Evolutionary conservation across 2,113 vertebrate species (phyloP), one percentile per base, ranked within the genome.

Genomic region (Zootoca vivipara): DNA sequence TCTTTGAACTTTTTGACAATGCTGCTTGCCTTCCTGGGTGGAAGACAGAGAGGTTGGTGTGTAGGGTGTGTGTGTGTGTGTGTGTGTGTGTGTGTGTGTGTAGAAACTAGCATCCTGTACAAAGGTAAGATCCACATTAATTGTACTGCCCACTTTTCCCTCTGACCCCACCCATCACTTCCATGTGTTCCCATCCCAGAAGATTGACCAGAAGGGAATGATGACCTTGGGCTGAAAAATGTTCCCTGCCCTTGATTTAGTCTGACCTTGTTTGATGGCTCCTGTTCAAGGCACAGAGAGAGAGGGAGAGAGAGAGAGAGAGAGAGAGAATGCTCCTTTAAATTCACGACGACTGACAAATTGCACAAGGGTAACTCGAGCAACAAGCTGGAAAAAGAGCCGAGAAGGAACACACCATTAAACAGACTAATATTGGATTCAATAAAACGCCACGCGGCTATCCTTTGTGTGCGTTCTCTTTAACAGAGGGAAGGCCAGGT

Each of bases 321-420:
- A 46, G 46, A 46, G 46, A 12, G 46, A 3, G 10, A 83, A 83
- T 4, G 38, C 24, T 82, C 24, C 38, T 62, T 85, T 58, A 62
- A 24, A 74, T 85, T 35, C 33, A 18, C n/a, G 62, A 30, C 33
- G 56, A 33, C 16, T 74, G 69, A 38, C n/a, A 74, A 38, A 73
- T 33, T 84, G 7, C 18, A 3, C 20, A 52, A 52, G 42, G 30
- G 30, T 33, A 20, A 16, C 28, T 56, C 33, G 69, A 84, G 82
- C 69, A 84, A 84, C 33, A 42, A 73, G 42, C 18, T 84, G 20
- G 30, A 84, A 56, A 83, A 72, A 72, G 8, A 52, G 67, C 42
- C 42, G 24, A 84, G 78, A 87, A 92, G 84, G 62, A 12, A 62
- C 65, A 1, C 1, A 82, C 65, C 87, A 84, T 77, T 88, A 89